Base-by-base conservation (phyloP, 2,888 invertebrate species). In the Plebejus anna region DNA sequence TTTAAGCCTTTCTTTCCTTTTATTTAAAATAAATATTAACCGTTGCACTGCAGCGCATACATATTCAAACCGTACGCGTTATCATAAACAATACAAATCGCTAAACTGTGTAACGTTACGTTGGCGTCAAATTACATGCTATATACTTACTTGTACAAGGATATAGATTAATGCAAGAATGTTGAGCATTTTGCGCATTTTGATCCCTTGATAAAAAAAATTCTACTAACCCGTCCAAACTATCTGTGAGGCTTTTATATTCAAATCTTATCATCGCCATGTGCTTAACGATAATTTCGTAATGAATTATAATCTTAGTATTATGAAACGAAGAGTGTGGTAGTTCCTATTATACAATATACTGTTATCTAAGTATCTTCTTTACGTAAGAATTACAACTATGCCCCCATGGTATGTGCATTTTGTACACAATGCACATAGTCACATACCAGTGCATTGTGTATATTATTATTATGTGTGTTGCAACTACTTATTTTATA, bases 91-190 rank as follows among this genome's bases (percentile, higher is more conserved):
- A 47, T 47, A 11, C 9, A 47, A 47, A 47, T 47, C 47, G 9
- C 47, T 9, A 47, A 47, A 9, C 42, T 42, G 42, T 7, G 42
- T 2, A 42, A 42, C 42, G 42, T 42, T 7, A 42, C 1, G 42
- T 7, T 42, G 9, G 42, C 42, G 42, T 42, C 42, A 55, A 55
- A 16, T 16, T 55, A 55, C 16, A 55, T 55, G 5, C 13, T n/a
- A 2, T 59, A 72, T 9, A 72, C 73, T 73, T 73, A 73, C 73
- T 28, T 73, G 73, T 28, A 73, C 13, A 16, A n/a, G 16, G 32
- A 73, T 51, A 55, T 32, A 51, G 32, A 55, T 6, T 6, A 55
- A 5, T 28, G 16, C 55, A 32, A 22, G 32, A 13, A 36, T 16
- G 16, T 22, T 0, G n/a, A 73, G 13, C 73, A 73, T 73, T 51